phyloP scores from a whole-genome alignment of 2,888 invertebrate genomes.

The Hipparchia sbordonii region DNA sequence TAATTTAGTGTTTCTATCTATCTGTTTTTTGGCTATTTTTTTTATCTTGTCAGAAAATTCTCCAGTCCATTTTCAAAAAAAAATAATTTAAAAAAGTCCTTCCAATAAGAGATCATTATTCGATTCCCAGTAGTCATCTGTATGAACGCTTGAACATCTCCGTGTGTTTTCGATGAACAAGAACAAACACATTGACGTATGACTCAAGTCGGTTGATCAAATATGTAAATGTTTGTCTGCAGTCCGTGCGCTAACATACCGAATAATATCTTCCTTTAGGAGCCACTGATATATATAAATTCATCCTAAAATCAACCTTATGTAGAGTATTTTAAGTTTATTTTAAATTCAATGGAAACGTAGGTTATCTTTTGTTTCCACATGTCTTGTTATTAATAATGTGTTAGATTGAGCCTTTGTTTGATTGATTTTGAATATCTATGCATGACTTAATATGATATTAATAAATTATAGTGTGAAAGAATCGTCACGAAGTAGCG shows the following conservation, averaged over 20 bases:
- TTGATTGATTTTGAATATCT: slow-evolving; percentile 37
- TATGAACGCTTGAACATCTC: slow-evolving; percentile 17
- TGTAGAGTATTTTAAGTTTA: background rate
- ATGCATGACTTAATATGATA: slow-evolving; percentile 27
- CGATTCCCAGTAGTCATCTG: slow-evolving; percentile 6
- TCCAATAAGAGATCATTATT: background rate
- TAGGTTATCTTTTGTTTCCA: slow-evolving; percentile 29
- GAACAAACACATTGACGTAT: slow-evolving; percentile 37
- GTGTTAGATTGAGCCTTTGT: slow-evolving; percentile 37
- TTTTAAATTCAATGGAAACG: background rate
- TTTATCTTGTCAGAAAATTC: too few species aligned
- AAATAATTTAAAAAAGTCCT: background rate
- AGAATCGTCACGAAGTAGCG: background rate
- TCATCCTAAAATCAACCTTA: slow-evolving; percentile 29
- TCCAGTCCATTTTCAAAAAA: too few species aligned
- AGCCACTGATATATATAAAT: background rate
- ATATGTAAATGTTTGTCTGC: slow-evolving; percentile 42
- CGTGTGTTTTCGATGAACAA: slow-evolving; percentile 24
- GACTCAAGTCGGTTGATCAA: slow-evolving; percentile 43
- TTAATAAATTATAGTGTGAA: background rate
- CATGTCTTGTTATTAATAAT: slow-evolving; percentile 35
- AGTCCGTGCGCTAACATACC: slow-evolving; percentile 34
- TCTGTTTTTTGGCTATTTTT: too few species aligned
- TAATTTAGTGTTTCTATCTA: too few species aligned
- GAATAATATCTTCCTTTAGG: slow-evolving; percentile 31